Evolutionary conservation across 2,113 vertebrate species (phyloP).

Genomic region (Elephas maximus): DNA sequence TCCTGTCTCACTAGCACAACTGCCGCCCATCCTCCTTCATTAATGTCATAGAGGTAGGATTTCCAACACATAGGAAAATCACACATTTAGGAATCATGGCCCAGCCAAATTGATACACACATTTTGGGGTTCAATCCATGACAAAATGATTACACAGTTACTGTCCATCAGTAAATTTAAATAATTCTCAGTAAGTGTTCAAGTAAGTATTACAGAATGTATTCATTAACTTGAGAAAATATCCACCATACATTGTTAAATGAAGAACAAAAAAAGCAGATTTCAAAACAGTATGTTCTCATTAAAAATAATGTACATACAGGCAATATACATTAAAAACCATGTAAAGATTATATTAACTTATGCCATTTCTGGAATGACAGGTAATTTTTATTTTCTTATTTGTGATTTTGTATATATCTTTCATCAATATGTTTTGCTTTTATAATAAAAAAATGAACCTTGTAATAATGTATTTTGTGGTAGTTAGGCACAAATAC

Average conservation of each 20-base stretch:
- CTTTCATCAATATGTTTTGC: background rate
- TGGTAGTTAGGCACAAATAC: background rate
- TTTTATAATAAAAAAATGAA: constrained; percentile 48
- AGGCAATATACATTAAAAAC: background rate
- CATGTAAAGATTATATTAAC: background rate
- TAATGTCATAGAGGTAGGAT: no score
- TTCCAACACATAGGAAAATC: no score
- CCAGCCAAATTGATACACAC: no score
- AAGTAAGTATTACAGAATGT: background rate
- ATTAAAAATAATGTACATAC: background rate
- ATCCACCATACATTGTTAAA: background rate
- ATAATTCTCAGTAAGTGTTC: background rate
- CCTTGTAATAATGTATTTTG: background rate
- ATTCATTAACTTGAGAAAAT: background rate
- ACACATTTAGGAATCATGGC: no score
- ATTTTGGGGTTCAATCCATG: no score
- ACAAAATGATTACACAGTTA: background rate
- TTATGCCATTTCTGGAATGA: background rate
- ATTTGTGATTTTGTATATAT: background rate
- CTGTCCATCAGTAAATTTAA: background rate
- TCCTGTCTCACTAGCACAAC: no score
- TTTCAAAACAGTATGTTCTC: background rate
- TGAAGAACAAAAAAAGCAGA: background rate
- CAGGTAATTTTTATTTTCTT: constrained; percentile 8
- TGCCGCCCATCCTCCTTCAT: no score